Evolutionary conservation across 2,888 invertebrate genomes (phyloP).

Genomic region (Melolontha melolontha): DNA sequence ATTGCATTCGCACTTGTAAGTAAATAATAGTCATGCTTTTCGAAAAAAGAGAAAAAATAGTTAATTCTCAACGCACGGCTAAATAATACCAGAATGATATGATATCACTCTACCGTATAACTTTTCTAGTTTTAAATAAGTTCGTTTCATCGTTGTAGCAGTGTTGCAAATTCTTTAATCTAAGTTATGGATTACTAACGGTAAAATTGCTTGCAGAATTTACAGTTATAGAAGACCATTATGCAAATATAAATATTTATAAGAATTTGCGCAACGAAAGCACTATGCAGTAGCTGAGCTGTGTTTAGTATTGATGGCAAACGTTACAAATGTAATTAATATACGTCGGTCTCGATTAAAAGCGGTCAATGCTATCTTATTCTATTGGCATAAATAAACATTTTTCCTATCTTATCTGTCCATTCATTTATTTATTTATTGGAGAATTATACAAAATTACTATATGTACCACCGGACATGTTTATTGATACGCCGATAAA

Average conservation of each 20-base stretch:
- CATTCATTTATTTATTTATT: conserved; percentile 32
- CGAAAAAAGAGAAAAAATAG: no score
- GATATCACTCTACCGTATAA: neutral
- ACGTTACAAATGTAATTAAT: conserved; percentile 28
- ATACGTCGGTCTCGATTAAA: conserved; percentile 28
- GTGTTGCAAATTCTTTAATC: conserved; percentile 24
- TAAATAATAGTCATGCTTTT: no score
- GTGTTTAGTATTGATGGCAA: conserved; percentile 23
- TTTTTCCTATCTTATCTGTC: conserved; percentile 22
- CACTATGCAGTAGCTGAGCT: conserved; percentile 10
- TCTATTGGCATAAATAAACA: conserved; percentile 30
- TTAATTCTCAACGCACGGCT: no score
- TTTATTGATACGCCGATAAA: no score
- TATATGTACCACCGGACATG: no score
- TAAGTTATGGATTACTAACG: conserved; percentile 19
- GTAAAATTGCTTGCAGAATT: conserved; percentile 25
- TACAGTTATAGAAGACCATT: conserved; percentile 34
- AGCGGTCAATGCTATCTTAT: conserved; percentile 31
- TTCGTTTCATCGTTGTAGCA: conserved; percentile 15
- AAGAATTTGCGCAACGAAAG: conserved; percentile 32
- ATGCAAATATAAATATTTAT: conserved; percentile 39
- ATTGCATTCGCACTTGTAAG: no score
- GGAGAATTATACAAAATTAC: conserved; percentile 23
- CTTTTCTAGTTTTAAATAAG: conserved; percentile 17
- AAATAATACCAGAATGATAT: no score